phyloP scores from a whole-genome alignment of 2,888 invertebrate species.

The Zonitis immaculata region DNA sequence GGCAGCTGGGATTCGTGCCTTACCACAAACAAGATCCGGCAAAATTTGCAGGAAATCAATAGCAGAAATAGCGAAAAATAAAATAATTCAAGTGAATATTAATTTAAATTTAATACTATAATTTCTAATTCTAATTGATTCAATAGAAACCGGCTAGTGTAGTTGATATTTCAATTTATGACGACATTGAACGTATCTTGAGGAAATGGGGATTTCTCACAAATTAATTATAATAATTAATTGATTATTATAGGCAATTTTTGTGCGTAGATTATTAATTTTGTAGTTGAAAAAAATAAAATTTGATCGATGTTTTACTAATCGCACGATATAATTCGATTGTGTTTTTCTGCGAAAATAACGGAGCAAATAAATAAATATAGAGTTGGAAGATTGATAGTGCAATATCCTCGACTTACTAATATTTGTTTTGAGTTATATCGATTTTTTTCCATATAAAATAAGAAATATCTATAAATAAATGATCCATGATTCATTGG shows the following conservation, averaged over 20 bases:
- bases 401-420: background rate
- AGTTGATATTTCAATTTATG: too few species aligned
- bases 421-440: background rate
- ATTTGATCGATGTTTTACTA: too few species aligned
- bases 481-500: background rate
- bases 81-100: constrained; percentile 63
- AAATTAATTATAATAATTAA: background rate
- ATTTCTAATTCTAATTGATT: too few species aligned
- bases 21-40: constrained; percentile 87
- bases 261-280: too few species aligned
- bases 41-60: constrained; percentile 76
- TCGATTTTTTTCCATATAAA: background rate
- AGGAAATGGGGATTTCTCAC: background rate
- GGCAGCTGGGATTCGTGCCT: constrained; percentile 69
- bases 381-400: background rate
- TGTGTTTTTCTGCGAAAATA: background rate
- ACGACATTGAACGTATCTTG: background rate
- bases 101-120: background rate
- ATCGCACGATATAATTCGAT: background rate
- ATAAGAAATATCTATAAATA: background rate
- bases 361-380: background rate
- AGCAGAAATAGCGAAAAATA: constrained; percentile 76
- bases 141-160: too few species aligned
- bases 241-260: too few species aligned
- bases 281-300: too few species aligned